Evolutionary conservation across 2,797 vertebrate genomes (phyloP).

Genomic region (Pogoniulus pusillus): DNA sequence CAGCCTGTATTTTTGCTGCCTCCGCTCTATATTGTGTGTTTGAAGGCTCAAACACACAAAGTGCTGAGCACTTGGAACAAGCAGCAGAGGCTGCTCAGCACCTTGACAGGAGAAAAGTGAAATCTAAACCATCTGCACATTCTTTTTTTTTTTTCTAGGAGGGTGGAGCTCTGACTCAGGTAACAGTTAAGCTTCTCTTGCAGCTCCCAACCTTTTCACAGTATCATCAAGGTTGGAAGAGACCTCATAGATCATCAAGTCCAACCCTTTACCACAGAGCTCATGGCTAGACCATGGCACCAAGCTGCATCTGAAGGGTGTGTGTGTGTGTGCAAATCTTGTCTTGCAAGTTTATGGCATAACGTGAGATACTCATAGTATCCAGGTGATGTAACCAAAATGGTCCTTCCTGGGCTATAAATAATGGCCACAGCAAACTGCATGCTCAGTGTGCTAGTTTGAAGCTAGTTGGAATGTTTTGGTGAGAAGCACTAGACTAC

Average conservation of each 20-base stretch:
- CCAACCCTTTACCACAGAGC: no score
- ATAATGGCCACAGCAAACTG: background rate
- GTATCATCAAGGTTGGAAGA: no score
- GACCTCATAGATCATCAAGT: no score
- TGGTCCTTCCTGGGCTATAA: background rate
- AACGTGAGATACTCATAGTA: background rate
- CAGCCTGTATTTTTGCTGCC: slow-evolving; percentile 41
- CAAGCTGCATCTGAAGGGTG: background rate
- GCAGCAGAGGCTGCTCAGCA: slow-evolving; percentile 1
- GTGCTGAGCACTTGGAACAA: background rate
- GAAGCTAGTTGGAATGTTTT: no score
- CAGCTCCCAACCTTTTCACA: background rate
- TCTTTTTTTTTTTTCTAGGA: background rate
- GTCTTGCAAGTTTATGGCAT: background rate
- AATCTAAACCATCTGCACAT: background rate
- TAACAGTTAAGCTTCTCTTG: background rate
- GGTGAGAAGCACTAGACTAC: no score
- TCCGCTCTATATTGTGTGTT: slow-evolving; percentile 2
- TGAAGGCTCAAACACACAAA: background rate
- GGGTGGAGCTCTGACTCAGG: background rate
- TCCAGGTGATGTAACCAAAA: background rate
- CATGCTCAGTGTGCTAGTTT: no score
- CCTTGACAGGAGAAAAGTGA: background rate
- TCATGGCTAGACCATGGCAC: no score
- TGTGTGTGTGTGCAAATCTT: background rate